Evolutionary conservation across 2,888 invertebrate genomes (phyloP), one percentile per base, ranked within the genome.

Genomic region (Tortricodes alternella): DNA sequence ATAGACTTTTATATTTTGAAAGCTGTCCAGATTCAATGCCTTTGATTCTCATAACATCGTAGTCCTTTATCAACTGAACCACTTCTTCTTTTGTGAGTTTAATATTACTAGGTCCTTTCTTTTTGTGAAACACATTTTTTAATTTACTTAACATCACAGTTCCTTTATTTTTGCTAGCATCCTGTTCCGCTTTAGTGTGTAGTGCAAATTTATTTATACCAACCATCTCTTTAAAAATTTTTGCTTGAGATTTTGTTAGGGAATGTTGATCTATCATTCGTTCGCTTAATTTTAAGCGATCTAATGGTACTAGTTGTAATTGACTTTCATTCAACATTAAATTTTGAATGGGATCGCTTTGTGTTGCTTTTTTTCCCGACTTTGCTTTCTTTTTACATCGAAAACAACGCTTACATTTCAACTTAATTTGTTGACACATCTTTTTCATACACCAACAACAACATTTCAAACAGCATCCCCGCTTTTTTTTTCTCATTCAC

Each of bases 21-120:
- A n/a, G n/a, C n/a, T n/a, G n/a, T n/a, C n/a, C n/a, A n/a, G n/a
- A n/a, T n/a, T n/a, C n/a, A n/a, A n/a, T n/a, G n/a, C n/a, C n/a
- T n/a, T n/a, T n/a, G 3, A 4, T 37, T 37, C 15, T 37, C 18
- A 18, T 18, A 9, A 18, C 6, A 4, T 37, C 18, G 18, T 37
- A 37, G 18, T 37, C 60, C 39, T 63, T 60, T 21, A 71, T 68
- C 3, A 23, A 51, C 15, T 67, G 48, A 9, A 37, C 18, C 37
- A 37, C 16, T 37, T 37, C 18, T 18, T 18, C 18, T 37, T 37
- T 37, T n/a, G 16, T 37, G 2, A 37, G 16, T 18, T 37, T 37
- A 1, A n/a, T 37, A 7, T 41, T 15, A 1, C 5, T 41, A 21
- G 13, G 13, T 21, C 11, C 39, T 23, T n/a, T 41, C 9, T 15